Evolutionary conservation across 2,797 vertebrate species (phyloP), one percentile per base, ranked within the genome.

Genomic region (Passerculus sandwichensis): DNA sequence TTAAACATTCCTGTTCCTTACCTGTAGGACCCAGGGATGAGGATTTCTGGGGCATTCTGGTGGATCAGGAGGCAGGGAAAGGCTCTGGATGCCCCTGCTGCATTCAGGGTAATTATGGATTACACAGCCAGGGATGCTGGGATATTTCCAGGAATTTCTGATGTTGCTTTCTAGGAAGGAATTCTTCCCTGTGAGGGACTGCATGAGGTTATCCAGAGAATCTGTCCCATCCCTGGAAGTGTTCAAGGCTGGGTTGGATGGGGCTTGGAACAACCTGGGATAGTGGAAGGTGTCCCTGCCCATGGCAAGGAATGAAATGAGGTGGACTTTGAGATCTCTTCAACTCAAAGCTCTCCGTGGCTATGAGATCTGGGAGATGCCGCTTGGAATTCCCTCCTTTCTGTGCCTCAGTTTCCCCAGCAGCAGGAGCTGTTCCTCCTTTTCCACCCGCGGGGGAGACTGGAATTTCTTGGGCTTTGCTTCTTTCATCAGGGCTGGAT

Each of bases 391-490:
- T 53, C 7, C 0, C 5, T 27, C 26, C 4, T 29, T 45, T 10
- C 77, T 0, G 0, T 57, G 76, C 92, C 91, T 93, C 92, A 57
- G 73, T 88, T 84, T 86, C 79, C 66, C 54, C 29, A 42, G 40
- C 17, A 69, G 47, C 51, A 22, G 64, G 76, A 71, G 27, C n/a
- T 5, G 3, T 23, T 92, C 51, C 64, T 30, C 29, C 36, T 17
- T 62, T 61, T 54, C 50, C 32, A 11, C 36, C 26, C 0, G 0
- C 0, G 1, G 14, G 11, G 16, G 10, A 50, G 40, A 9, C 3
- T 27, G 54, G 26, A 85, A 6, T 45, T 20, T 5, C 27, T 53
- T 3, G 1, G 17, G 13, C 13, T 73, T 83, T 30, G 10, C 13
- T 83, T 54, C 85, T 85, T 54, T 13, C 1, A 0, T 30, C 8